These are phyloP conservation scores for Syrphus vitripennis DNA, from an alignment of 2,888 invertebrate genomes.

Conservation along the genomic window DNA sequence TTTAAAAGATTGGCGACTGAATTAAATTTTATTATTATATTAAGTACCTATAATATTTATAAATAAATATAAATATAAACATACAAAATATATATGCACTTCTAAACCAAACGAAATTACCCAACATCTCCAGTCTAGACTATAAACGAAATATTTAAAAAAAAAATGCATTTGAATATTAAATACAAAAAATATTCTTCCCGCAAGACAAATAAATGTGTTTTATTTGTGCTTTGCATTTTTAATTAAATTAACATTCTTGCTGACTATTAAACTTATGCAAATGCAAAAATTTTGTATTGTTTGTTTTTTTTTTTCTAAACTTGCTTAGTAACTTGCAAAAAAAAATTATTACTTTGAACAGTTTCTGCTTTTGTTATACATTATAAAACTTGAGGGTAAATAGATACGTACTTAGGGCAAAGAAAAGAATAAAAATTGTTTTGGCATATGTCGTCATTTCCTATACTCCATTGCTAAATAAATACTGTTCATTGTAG, in stretches of 20 bases:
- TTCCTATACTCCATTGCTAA: slow-evolving; percentile 10
- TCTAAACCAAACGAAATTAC: no score
- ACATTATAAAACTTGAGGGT: background rate
- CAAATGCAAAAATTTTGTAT: slow-evolving; percentile 20
- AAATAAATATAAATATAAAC: no score
- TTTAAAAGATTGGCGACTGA: no score
- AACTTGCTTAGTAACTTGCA: background rate
- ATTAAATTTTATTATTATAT: no score
- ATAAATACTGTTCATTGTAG: background rate
- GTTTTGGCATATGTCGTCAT: slow-evolving; percentile 26
- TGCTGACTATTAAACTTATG: slow-evolving; percentile 3
- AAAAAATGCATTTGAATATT: slow-evolving; percentile 22
- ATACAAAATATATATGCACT: no score
- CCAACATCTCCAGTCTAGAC: background rate
- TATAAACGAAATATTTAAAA: background rate
- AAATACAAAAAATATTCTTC: background rate
- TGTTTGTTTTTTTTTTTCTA: background rate
- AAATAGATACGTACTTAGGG: no score
- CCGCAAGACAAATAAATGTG: background rate
- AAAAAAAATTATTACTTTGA: background rate
- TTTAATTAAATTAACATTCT: slow-evolving; percentile 38
- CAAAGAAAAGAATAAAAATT: background rate
- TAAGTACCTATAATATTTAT: no score
- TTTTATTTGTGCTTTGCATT: slow-evolving; percentile 42
- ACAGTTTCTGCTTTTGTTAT: slow-evolving; percentile 4